Evolutionary conservation across 2,113 vertebrate species (phyloP), one percentile per base, ranked within the genome.

Genomic region (Damaliscus lunatus): DNA sequence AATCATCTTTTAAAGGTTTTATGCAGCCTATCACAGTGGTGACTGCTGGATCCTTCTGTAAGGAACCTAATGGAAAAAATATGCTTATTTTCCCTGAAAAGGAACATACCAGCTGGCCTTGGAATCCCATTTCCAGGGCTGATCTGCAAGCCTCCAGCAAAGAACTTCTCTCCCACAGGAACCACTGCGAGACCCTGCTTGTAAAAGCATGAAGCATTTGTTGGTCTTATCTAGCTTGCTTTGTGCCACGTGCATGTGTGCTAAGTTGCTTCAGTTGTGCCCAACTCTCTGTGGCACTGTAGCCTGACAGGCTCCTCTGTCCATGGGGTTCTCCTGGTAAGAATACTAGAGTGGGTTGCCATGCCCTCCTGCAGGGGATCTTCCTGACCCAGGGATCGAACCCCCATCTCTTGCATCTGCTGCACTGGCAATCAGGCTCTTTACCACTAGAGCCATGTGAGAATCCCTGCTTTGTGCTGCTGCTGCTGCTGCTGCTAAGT

Each of bases 191-290:
- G 55, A 12, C 7, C n/a, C 14, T 0, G 48, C 16, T 3, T 9
- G 1, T 0, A 0, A 4, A 43, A n/a, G 57, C 11, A 1, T 0
- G 5, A 23, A 11, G 8, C 15, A 0, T 9, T 2, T 15, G 11
- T 1, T 23, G 89, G 3, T 13, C 12, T 33, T 67, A 29, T 23
- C 19, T 1, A 6, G 9, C 14, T 25, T 21, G 36, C 36, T 43
- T 43, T 27, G 23, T 25, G 71, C 71, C 25, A 13, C 3, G 12
- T 27, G 23, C 12, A 7, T 25, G 6, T 77, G 71, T 0, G 23
- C 36, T 43, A 71, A 71, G 71, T 27, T 1, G 0, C 71, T 43
- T 77, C 36, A 43, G 71, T 0, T 43, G 21, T 14, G 71, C 23
- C 71, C 3, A 1, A 27, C 36, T 43, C 71, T 77, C 71, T 14